Base-by-base conservation (phyloP, 2,797 vertebrate genomes). In the Rousettus madagascariensis region DNA sequence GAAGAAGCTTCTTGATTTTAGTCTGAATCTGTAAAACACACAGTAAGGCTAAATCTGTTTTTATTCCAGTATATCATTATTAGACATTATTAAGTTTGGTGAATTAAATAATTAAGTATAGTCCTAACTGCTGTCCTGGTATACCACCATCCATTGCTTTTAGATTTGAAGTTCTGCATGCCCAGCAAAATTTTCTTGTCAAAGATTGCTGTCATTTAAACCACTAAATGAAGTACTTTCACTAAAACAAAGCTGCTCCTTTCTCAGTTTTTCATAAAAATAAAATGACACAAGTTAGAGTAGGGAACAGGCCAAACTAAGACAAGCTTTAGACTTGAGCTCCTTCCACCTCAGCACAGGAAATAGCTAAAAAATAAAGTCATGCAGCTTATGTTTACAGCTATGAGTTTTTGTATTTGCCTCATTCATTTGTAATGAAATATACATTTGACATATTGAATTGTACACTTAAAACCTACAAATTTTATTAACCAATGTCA, bases 1-100 rank as follows among this genome's bases (percentile, higher is more conserved):
- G 16, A 89, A 51, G 91, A 91, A 94, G 38, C 38, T 92, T 69
- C 53, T 24, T 66, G 63, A 66, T 36, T 41, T 66, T 65, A 95
- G 59, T 86, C 41, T 49, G 51, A 82, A 68, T 86, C n/a, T 20
- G 78, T 63, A 65, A 86, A 80, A 61, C 61, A 53, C 68, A 41
- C 30, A 8, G 36, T 36, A 91, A 43, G 10, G 19, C 20, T 30
- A 11, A 26, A 49, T 41, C 19, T 43, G 12, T 17, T 61, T 91
- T 61, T 11, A 13, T 28, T 3, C 10, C 8, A 49, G 22, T 26
- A 46, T 59, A 15, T 68, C 46, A 55, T 65, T 86, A 59, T 57
- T 59, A 24, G 63, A 74, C 13, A n/a, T 80, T 57, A 17, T 5
- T 33, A 57, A 85, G 30, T 72, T 85, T 17, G 30, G 17, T 66